Conservation (phyloP, 2,797 vertebrate genomes). For the Decapterus maruadsi region DNA sequence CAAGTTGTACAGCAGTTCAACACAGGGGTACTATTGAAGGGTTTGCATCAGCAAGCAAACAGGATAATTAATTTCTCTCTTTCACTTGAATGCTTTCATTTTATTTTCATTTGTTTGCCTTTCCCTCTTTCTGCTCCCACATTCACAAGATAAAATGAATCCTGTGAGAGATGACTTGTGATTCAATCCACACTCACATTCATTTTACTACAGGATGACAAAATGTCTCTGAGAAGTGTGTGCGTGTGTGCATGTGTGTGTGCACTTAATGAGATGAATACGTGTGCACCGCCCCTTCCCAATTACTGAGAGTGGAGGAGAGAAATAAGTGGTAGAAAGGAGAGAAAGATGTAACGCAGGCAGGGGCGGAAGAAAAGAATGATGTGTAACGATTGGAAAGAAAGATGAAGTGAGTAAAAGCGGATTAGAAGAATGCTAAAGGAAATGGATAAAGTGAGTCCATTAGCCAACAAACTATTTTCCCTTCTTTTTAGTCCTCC, state of each 20-base stretch:
- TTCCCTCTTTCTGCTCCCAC: conserved; percentile 54
- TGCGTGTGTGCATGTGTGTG: conserved; percentile 6
- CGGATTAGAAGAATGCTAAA: conserved; percentile 46
- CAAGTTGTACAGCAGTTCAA: conserved; percentile 15
- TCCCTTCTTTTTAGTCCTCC: conserved; percentile 33
- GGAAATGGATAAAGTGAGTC: conserved; percentile 53
- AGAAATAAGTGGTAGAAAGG: conserved; percentile 61
- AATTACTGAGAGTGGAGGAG: conserved; percentile 73
- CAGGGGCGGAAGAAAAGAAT: conserved; percentile 38
- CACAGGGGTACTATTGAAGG: conserved; percentile 35
- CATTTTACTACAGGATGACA: conserved; percentile 53
- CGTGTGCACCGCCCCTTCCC: conserved; percentile 47
- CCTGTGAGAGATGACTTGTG: conserved; percentile 53
- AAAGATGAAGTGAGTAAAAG: conserved; percentile 45
- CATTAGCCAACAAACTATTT: conserved; percentile 60
- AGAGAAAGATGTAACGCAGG: conserved; percentile 49
- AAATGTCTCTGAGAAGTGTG: conserved; percentile 48
- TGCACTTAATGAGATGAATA: conserved; percentile 73
- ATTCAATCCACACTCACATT: conserved; percentile 47
- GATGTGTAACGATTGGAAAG: conserved; percentile 47
- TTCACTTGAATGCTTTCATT: conserved; percentile 69
- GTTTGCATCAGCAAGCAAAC: conserved; percentile 66
- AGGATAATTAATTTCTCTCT: conserved; percentile 75
- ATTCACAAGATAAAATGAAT: conserved; percentile 59
- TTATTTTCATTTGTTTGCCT: conserved; percentile 74